These are phyloP conservation scores for Ophion ventricosus DNA, from an alignment of 2,888 invertebrate species.

Conservation along the genomic window DNA sequence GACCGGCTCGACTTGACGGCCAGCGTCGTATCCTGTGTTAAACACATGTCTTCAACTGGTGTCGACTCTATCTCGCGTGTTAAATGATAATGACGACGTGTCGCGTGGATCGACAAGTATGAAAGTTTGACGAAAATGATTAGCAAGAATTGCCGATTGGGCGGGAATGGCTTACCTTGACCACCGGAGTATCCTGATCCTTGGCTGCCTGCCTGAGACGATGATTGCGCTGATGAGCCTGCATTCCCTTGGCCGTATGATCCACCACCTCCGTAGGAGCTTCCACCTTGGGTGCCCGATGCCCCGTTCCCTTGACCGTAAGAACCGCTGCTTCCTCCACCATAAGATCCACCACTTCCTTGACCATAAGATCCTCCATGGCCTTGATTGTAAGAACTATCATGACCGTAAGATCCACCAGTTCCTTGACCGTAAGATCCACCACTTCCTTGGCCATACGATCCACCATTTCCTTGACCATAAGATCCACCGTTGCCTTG, in stretches of 20 bases:
- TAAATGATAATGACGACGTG: neutral
- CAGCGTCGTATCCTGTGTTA: slow-evolving; percentile 58
- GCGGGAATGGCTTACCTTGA: slow-evolving; percentile 42
- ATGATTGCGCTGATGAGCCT: slow-evolving; percentile 43
- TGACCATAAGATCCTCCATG: slow-evolving; percentile 60
- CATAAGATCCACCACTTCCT: slow-evolving; percentile 39
- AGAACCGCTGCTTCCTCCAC: slow-evolving; percentile 20
- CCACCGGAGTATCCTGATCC: slow-evolving; percentile 48
- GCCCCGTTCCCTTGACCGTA: slow-evolving; percentile 27
- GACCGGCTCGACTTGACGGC: slow-evolving; percentile 42
- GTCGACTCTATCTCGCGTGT: neutral
- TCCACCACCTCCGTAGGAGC: slow-evolving; percentile 1
- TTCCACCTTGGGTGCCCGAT: slow-evolving; percentile 2
- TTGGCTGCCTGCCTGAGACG: slow-evolving; percentile 59
- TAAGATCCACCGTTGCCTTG: slow-evolving; percentile 32
- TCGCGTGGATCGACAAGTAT: neutral
- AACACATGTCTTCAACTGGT: slow-evolving; percentile 31
- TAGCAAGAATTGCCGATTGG: neutral
- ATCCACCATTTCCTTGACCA: slow-evolving; percentile 24
- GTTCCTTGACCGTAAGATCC: slow-evolving; percentile 28
- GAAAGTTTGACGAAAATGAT: neutral
- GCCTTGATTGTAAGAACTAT: slow-evolving; percentile 24
- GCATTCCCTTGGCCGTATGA: slow-evolving; percentile 9
- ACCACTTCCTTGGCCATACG: slow-evolving; percentile 6
- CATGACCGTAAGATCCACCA: slow-evolving; percentile 12